Evolutionary conservation across 2,888 invertebrate species (phyloP), one percentile per base, ranked within the genome.

Genomic region (Dryadula phaetusa): DNA sequence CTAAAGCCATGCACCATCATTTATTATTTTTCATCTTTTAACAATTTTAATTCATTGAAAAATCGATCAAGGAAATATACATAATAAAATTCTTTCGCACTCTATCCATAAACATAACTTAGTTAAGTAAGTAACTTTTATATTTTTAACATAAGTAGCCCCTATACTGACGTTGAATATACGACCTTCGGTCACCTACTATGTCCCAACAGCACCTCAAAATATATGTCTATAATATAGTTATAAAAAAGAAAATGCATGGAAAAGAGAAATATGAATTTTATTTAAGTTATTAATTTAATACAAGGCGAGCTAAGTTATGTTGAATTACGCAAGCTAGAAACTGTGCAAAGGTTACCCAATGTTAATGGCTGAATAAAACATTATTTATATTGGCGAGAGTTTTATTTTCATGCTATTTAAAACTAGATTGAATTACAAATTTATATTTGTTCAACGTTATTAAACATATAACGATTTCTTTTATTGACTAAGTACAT

Each of bases 281-380:
- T 16, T 32, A 16, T 28, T 28, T 52, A 32, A 12, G 28, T 52
- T 42, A 16, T 16, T 40, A 40, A 40, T 49, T 28, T 49, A 49
- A n/a, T n/a, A 40, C 22, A 3, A 40, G 22, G 20, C 37, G 2
- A 54, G n/a, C 22, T 60, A 60, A 60, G 42, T 32, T 52, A 60
- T 44, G 42, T 46, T 3, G 8, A 56, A 56, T 64, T 64, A 22
- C 53, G 42, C 37, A 56, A 64, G 34, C 37, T 46, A 44, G 56
- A 56, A 56, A 56, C 16, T 64, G 54, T 56, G 54, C 25, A 56
- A 56, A 56, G 56, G 56, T 56, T 64, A 32, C 34, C 22, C 56
- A 56, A 64, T 64, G 56, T 47, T 46, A 56, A 56, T 46, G 46
- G 32, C 47, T 60, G 42, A 40, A 14, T 34, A 62, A 62, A 37